Conservation (phyloP, 2,113 vertebrate species). For the Pluvianellus socialis region DNA sequence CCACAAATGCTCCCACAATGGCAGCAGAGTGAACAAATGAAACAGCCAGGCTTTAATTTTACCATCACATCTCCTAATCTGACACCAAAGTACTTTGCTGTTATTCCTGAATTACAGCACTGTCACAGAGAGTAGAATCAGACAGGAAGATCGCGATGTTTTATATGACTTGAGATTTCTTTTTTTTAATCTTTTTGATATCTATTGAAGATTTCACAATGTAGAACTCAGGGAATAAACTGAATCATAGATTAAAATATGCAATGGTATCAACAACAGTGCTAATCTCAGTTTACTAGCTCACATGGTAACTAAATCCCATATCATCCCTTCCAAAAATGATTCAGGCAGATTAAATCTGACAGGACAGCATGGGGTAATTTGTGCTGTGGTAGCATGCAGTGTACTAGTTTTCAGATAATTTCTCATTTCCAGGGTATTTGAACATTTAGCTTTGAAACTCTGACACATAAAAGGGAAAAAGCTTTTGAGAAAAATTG, state of each 20-base stretch:
- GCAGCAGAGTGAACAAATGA: background rate
- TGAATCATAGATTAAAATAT: slow-evolving; percentile 16
- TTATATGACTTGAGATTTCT: background rate
- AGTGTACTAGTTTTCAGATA: slow-evolving; percentile 62
- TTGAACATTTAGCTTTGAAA: slow-evolving; percentile 64
- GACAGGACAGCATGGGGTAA: slow-evolving; percentile 62
- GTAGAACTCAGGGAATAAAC: background rate
- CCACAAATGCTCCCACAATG: background rate
- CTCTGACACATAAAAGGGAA: slow-evolving; percentile 39
- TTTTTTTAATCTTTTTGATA: background rate
- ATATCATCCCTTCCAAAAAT: slow-evolving; percentile 50
- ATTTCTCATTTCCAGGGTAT: slow-evolving; percentile 60
- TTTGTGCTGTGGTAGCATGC: slow-evolving; percentile 49
- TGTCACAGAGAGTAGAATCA: background rate
- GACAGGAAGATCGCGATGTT: background rate
- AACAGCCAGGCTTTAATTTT: background rate
- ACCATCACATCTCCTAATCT: background rate
- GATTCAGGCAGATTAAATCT: slow-evolving; percentile 60
- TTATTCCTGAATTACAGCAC: background rate
- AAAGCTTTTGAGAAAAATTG: slow-evolving; percentile 35
- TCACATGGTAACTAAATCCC: slow-evolving; percentile 42
- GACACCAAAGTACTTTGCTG: background rate
- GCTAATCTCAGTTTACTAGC: slow-evolving; percentile 27
- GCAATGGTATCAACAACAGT: background rate
- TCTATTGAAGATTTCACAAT: background rate